Percentiles rank a stretch among this genome's conserved stretches.
Evolutionary conservation across 30 jellyfish, hydroid and myxozoan genomes (phyloP).

Genomic region (Sanderia malayensis): DNA sequence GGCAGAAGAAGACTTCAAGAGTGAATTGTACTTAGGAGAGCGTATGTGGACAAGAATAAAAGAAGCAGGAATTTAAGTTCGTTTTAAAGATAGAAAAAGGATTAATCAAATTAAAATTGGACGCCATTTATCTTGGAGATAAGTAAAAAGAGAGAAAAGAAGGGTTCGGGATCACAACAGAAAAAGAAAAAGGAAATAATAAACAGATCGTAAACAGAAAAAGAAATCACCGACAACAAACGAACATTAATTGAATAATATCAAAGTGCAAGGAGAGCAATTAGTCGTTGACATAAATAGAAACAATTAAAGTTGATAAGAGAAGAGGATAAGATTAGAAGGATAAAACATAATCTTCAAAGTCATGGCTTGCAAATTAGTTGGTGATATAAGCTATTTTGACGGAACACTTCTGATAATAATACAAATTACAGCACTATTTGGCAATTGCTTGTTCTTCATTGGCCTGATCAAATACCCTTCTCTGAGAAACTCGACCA

Average conservation of each 20-base stretch:
- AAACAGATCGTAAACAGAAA: neutral
- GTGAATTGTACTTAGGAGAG: too few relatives aligned
- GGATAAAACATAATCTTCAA: neutral
- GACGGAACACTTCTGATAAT: slow-evolving; percentile 40
- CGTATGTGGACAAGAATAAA: too few relatives aligned
- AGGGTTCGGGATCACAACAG: neutral
- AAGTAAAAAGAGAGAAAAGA: neutral
- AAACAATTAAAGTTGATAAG: neutral
- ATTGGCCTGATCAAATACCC: slow-evolving; percentile 59
- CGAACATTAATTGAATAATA: too few relatives aligned
- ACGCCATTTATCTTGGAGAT: too few relatives aligned
- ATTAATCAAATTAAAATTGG: too few relatives aligned
- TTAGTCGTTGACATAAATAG: too few relatives aligned
- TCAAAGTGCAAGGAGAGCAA: too few relatives aligned
- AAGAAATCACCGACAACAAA: too few relatives aligned
- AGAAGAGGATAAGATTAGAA: neutral
- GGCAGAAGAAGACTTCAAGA: neutral
- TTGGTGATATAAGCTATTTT: slow-evolving; percentile 19
- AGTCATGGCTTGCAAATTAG: slow-evolving; percentile 28
- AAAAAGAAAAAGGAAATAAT: neutral
- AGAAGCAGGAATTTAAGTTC: too few relatives aligned
- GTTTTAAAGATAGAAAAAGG: too few relatives aligned
- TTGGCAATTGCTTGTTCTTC: slow-evolving; percentile 71
- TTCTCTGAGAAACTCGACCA: slow-evolving; percentile 59
- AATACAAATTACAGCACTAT: slow-evolving; percentile 43